Evolutionary conservation across 30 jellyfish, hydroid and myxozoan genomes (phyloP).

Genomic region (Hydractinia echinata): DNA sequence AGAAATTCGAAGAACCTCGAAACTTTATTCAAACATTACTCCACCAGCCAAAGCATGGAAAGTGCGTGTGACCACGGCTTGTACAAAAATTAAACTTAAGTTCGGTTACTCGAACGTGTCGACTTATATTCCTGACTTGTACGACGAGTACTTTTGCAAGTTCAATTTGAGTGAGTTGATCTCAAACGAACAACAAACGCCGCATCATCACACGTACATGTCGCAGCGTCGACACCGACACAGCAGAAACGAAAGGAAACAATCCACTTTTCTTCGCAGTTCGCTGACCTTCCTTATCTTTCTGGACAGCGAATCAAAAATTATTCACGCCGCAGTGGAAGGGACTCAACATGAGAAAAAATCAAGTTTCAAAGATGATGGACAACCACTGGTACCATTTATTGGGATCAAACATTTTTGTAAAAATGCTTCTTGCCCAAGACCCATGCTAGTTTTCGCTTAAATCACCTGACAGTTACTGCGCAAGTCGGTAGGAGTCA

Average conservation of each 20-base stretch:
- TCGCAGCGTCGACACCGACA: not conserved
- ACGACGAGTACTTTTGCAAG: conserved; percentile 21
- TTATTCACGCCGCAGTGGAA: conserved; percentile 27
- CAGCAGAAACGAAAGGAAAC: conserved; percentile 12
- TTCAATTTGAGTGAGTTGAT: conserved; percentile 21
- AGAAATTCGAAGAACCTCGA: conserved; percentile 19
- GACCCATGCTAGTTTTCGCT: conserved; percentile 29
- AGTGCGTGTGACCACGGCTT: conserved; percentile 26
- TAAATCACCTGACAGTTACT: not conserved
- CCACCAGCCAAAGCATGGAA: conserved; percentile 34
- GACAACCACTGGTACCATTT: conserved; percentile 14
- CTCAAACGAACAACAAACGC: not conserved
- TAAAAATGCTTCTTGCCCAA: conserved; percentile 27
- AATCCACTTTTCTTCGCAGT: conserved; percentile 19
- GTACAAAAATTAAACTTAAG: conserved; percentile 28
- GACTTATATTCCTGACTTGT: conserved; percentile 11
- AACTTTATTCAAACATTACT: conserved; percentile 3
- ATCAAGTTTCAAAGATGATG: conserved; percentile 16
- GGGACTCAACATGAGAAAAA: conserved; percentile 21
- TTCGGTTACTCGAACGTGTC: conserved; percentile 19
- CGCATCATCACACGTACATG: conserved; percentile 22
- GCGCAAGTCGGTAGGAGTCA: no score
- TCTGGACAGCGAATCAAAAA: not conserved
- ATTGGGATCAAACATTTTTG: conserved; percentile 33
- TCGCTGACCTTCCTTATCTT: conserved; percentile 20